Percentiles rank a stretch among this genome's conserved stretches.
Conservation (phyloP, 1,140 invertebrate genomes). For the Helicorthomorpha holstii region DNA sequence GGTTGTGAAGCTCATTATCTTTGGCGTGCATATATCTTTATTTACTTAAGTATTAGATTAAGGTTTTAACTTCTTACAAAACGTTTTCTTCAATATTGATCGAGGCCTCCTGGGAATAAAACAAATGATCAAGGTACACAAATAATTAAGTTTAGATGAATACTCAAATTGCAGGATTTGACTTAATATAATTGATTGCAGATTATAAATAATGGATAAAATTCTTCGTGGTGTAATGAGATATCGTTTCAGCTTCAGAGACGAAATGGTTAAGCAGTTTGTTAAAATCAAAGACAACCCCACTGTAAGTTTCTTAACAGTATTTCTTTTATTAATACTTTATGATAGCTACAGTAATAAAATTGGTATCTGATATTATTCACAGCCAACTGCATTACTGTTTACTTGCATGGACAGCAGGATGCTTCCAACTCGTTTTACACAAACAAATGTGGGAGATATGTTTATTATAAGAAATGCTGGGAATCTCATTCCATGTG, state of each 20-base stretch:
- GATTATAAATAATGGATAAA: constrained; percentile 73
- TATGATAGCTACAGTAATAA: background rate
- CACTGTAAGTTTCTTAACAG: constrained; percentile 27
- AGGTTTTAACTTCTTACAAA: no score
- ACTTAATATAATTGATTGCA: no score
- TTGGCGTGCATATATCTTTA: no score
- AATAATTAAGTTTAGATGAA: no score
- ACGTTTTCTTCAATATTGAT: no score
- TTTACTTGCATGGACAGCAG: constrained; percentile 95
- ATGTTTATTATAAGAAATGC: constrained; percentile 96
- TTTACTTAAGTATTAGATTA: no score
- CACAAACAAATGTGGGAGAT: constrained; percentile 85
- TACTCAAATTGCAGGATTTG: no score
- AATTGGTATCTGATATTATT: constrained; percentile 18
- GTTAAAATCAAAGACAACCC: constrained; percentile 68
- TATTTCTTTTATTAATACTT: background rate
- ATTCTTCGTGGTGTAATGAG: constrained; percentile 73
- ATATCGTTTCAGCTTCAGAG: constrained; percentile 58
- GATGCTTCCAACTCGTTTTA: constrained; percentile 89
- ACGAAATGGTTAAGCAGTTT: constrained; percentile 79
- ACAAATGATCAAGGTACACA: no score
- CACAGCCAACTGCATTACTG: constrained; percentile 83
- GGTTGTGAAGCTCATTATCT: no score
- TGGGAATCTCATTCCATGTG: constrained; percentile 78
- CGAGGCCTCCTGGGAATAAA: no score